A percentile compares a stretch with the other conserved stretches of the same genome.
These are phyloP conservation scores for Zosterops borbonicus DNA, from an alignment of 2,113 vertebrate species.

Conservation along the genomic window DNA sequence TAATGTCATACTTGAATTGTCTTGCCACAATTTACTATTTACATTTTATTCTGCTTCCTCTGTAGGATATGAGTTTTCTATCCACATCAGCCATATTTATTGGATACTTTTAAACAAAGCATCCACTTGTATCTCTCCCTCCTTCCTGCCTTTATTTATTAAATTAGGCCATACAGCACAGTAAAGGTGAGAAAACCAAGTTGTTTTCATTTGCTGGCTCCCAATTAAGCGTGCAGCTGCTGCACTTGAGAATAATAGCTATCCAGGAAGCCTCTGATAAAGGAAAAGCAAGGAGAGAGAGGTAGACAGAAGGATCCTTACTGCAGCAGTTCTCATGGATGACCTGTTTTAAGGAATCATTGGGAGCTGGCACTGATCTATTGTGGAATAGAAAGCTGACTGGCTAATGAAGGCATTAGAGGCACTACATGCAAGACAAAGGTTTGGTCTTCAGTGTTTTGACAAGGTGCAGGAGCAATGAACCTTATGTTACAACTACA, in stretches of 20 bases:
- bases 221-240: neutral
- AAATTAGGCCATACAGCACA: neutral
- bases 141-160: slow-evolving; percentile 18
- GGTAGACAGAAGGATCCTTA: neutral
- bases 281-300: neutral
- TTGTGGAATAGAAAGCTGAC: neutral
- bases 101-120: neutral
- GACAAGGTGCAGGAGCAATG: neutral
- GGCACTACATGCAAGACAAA: neutral
- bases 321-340: neutral
- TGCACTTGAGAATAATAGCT: neutral
- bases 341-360: slow-evolving; percentile 33
- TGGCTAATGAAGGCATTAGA: neutral
- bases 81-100: neutral
- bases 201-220: neutral
- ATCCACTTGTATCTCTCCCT: neutral
- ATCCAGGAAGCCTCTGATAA: neutral
- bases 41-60: neutral
- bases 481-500: neutral
- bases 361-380: neutral
- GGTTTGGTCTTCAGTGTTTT: neutral
- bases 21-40: neutral
- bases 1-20: neutral
- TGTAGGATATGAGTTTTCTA: slow-evolving; percentile 4
- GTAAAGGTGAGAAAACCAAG: neutral